Percentiles rank a stretch among this genome's conserved stretches.
These are phyloP conservation scores for Drosophila kepulauana DNA, from an alignment of 1,140 invertebrate genomes.

Conservation along the genomic window DNA sequence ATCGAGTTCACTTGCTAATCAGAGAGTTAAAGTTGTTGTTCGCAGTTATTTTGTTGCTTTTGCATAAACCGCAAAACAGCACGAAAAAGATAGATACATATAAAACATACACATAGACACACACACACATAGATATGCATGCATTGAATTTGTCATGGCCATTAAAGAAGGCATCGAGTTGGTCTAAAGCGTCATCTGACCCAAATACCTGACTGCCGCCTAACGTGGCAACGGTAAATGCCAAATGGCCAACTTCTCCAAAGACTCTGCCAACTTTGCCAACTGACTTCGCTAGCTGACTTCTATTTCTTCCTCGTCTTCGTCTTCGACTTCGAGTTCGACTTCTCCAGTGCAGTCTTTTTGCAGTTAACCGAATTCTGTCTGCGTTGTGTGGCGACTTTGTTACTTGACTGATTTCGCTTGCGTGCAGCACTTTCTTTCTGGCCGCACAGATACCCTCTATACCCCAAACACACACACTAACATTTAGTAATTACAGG, in stretches of 20 bases:
- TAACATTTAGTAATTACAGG: neutral
- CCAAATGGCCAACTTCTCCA: constrained; percentile 58
- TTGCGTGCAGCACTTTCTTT: constrained; percentile 13
- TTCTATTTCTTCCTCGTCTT: constrained; percentile 6
- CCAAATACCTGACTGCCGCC: constrained; percentile 49
- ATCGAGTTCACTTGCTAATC: constrained; percentile 11
- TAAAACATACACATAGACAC: too few species aligned
- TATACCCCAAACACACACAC: too few species aligned
- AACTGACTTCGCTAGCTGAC: constrained; percentile 22
- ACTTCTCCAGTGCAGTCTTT: neutral
- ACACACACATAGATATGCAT: too few species aligned
- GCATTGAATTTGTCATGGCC: constrained; percentile 10
- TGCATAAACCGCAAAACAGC: constrained; percentile 39
- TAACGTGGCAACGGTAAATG: constrained; percentile 52
- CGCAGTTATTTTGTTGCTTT: constrained; percentile 15
- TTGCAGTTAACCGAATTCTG: constrained; percentile 68
- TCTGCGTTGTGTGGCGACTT: constrained; percentile 37
- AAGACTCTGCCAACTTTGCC: too few species aligned
- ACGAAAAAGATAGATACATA: neutral
- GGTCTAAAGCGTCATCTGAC: constrained; percentile 40
- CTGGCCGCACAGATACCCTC: neutral
- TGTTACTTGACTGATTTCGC: constrained; percentile 14
- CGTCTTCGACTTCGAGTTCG: neutral
- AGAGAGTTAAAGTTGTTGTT: neutral
- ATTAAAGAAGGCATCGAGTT: constrained; percentile 10